Evolutionary conservation across 2,797 vertebrate species (phyloP).

Genomic region (Smutsia gigantea): DNA sequence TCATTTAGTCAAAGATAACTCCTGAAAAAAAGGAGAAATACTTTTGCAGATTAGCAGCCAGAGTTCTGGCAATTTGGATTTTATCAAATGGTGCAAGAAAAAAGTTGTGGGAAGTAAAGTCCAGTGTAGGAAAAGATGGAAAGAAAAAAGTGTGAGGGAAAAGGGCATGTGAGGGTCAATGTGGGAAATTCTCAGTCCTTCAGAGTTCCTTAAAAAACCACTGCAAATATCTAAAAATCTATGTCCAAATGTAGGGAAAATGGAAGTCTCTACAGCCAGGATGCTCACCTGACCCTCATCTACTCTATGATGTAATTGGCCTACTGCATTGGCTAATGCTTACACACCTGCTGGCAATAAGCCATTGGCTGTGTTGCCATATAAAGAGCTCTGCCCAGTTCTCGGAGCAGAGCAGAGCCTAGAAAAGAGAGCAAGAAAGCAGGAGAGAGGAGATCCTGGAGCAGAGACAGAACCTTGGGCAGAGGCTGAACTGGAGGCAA

Average conservation of each 20-base stretch:
- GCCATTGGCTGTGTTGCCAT: no score
- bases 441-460: no score
- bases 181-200: background rate
- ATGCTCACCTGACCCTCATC: no score
- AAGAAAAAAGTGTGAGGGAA: background rate
- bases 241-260: background rate
- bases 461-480: no score
- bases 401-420: no score
- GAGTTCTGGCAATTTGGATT: background rate
- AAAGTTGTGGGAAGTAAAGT: background rate
- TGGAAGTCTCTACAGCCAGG: no score
- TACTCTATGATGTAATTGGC: no score
- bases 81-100: background rate
- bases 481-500: no score
- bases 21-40: background rate
- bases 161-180: background rate
- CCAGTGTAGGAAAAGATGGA: background rate
- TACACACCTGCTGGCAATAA: no score
- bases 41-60: background rate
- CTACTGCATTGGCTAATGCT: no score
- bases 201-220: background rate
- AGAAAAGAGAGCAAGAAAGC: no score
- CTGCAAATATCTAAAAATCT: background rate
- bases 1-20: background rate
- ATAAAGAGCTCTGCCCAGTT: no score